phyloP scores from a whole-genome alignment of 2,888 invertebrate species.

The Eristalis arbustorum region DNA sequence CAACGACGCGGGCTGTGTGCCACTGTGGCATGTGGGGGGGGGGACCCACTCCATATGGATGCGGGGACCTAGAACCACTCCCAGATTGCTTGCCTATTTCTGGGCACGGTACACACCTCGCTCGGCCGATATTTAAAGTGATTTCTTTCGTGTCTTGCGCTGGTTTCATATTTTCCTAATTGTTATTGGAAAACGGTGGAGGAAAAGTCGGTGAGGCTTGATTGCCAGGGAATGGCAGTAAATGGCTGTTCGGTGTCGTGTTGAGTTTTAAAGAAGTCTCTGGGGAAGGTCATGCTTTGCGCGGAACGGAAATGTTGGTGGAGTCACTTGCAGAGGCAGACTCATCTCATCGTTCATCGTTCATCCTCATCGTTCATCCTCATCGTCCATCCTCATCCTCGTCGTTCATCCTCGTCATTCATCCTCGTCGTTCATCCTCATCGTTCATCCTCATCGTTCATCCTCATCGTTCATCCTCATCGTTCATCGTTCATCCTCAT shows the following conservation, averaged over 20 bases:
- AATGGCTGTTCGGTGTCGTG: conserved; percentile 61
- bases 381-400: too few species aligned
- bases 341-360: too few species aligned
- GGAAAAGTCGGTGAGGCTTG: conserved; percentile 27
- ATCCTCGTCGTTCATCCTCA: background rate
- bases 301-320: too few species aligned
- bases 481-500: background rate
- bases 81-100: conserved; percentile 58
- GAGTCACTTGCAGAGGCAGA: too few species aligned
- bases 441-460: conserved; percentile 3
- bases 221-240: conserved; percentile 42
- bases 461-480: background rate
- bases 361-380: too few species aligned
- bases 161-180: conserved; percentile 67
- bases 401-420: too few species aligned
- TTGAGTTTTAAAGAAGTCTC: conserved; percentile 20
- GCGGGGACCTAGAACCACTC: conserved; percentile 55
- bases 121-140: conserved; percentile 58
- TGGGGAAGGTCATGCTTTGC: too few species aligned
- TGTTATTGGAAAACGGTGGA: conserved; percentile 52
- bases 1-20: background rate
- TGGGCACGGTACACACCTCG: conserved; percentile 61
- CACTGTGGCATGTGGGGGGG: background rate
- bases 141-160: conserved; percentile 23
- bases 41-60: background rate